Conservation (phyloP, 2,888 invertebrate species). For the Acheta domesticus region DNA sequence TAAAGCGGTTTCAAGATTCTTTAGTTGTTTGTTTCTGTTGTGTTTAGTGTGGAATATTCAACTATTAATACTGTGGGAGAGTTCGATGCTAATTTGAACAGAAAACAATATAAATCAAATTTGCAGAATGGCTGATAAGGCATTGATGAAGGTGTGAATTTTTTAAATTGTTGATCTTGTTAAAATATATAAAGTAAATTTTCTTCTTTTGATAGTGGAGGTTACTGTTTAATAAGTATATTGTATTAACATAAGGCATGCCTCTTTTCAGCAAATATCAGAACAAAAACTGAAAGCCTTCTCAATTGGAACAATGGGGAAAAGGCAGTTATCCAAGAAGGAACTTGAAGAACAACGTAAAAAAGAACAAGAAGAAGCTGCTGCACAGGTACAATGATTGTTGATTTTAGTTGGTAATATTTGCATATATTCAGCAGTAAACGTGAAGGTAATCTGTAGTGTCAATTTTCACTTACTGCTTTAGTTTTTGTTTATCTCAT, state of each 20-base stretch:
- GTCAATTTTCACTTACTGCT: too few species aligned
- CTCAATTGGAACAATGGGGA: conserved; percentile 70
- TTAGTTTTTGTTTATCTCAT: too few species aligned
- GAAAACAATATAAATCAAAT: not conserved
- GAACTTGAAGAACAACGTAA: conserved; percentile 76
- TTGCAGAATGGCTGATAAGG: conserved; percentile 45
- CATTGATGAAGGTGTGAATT: conserved; percentile 46
- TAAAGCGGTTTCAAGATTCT: too few species aligned
- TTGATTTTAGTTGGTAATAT: too few species aligned
- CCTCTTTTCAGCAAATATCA: conserved; percentile 53
- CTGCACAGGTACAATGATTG: conserved; percentile 68
- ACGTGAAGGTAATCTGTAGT: too few species aligned
- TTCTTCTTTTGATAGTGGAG: not conserved
- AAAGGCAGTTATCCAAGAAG: conserved; percentile 55
- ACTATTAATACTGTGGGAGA: too few species aligned
- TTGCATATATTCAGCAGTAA: too few species aligned
- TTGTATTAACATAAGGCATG: too few species aligned
- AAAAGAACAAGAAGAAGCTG: conserved; percentile 85
- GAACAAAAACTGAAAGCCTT: conserved; percentile 75
- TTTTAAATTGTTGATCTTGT: not conserved
- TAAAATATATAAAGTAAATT: not conserved
- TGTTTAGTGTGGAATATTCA: too few species aligned
- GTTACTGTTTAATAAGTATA: too few species aligned
- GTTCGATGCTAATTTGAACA: too few species aligned
- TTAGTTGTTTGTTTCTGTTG: too few species aligned